Evolutionary conservation across 2,888 invertebrate species (phyloP).

Genomic region (Macrosiphum euphorbiae): DNA sequence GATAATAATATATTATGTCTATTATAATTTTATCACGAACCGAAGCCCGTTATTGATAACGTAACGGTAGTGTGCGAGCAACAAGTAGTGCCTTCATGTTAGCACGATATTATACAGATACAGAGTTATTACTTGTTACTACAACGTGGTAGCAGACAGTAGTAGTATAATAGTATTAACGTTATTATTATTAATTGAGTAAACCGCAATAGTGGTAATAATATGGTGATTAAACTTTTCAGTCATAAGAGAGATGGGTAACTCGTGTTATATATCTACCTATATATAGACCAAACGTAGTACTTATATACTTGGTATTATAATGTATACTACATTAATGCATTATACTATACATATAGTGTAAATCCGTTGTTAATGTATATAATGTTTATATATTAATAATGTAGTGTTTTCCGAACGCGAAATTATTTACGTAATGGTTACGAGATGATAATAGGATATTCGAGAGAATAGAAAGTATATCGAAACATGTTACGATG

Average conservation of each 20-base stretch:
- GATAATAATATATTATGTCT: background rate
- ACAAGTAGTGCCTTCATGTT: conserved; percentile 15
- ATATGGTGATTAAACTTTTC: background rate
- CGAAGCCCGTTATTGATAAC: conserved; percentile 22
- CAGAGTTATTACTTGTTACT: background rate
- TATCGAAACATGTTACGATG: conserved; percentile 45
- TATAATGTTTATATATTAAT: background rate
- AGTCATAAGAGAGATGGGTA: background rate
- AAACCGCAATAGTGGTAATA: background rate
- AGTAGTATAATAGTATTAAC: background rate
- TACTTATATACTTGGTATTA: background rate
- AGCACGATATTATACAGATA: background rate
- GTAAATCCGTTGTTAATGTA: background rate
- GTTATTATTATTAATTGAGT: background rate
- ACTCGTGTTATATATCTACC: background rate
- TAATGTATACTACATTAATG: background rate
- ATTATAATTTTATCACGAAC: background rate
- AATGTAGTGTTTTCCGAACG: conserved; percentile 15
- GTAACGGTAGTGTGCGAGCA: conserved; percentile 9
- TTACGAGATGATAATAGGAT: conserved; percentile 49
- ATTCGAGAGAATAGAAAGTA: conserved; percentile 53
- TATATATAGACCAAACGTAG: background rate
- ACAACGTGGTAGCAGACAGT: background rate
- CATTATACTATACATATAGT: background rate
- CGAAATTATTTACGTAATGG: conserved; percentile 23